Conservation (phyloP, 2,797 vertebrate genomes). For the Diplodus sargus region DNA sequence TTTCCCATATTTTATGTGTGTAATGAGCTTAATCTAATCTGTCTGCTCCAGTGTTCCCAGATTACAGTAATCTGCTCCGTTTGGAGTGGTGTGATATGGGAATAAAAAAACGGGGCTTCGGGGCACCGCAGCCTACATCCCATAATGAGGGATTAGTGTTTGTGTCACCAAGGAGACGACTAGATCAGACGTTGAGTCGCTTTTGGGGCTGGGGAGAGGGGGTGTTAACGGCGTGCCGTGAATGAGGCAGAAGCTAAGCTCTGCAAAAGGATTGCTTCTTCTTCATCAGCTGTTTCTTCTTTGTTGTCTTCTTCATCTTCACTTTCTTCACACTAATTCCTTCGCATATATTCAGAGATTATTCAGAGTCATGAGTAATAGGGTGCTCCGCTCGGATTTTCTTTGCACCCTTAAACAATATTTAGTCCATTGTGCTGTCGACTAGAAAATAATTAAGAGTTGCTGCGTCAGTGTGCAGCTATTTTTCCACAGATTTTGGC, state of each 20-base stretch:
- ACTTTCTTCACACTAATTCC: conserved; percentile 43
- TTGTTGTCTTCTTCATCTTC: conserved; percentile 45
- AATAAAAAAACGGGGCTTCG: conserved; percentile 72
- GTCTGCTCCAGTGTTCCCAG: conserved; percentile 81
- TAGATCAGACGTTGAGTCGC: conserved; percentile 70
- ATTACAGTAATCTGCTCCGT: conserved; percentile 83
- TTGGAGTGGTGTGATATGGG: conserved; percentile 79
- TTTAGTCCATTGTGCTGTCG: conserved; percentile 33
- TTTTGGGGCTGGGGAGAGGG: conserved; percentile 61
- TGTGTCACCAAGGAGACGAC: conserved; percentile 79
- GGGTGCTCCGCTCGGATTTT: conserved; percentile 40
- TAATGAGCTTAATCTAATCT: conserved; percentile 84
- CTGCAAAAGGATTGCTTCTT: conserved; percentile 41
- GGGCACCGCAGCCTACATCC: conserved; percentile 71
- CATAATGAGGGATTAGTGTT: conserved; percentile 83
- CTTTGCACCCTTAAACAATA: conserved; percentile 37
- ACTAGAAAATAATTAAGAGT: conserved; percentile 57
- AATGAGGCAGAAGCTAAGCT: conserved; percentile 63
- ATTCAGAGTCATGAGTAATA: conserved; percentile 39
- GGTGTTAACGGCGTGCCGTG: conserved; percentile 59
- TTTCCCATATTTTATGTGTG: conserved; percentile 69
- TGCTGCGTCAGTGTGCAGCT: conserved; percentile 33
- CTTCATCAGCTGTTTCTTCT: conserved; percentile 55
- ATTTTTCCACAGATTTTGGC: conserved; percentile 15
- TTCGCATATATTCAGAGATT: conserved; percentile 46